phyloP scores from a whole-genome alignment of 2,888 invertebrate species.

The Eupithecia subfuscata region DNA sequence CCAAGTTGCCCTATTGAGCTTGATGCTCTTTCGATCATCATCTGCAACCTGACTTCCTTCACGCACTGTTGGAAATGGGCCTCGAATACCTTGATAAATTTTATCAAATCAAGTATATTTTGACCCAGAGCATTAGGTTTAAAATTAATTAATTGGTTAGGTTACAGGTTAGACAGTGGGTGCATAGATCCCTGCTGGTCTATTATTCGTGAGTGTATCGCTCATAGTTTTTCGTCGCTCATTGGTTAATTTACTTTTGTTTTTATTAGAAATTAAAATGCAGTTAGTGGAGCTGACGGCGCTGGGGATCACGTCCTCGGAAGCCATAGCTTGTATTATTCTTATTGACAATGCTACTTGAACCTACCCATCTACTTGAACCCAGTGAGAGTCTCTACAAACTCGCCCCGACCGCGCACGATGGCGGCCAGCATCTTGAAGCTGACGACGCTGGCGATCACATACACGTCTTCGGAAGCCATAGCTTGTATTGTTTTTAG shows the following conservation, averaged over 20 bases:
- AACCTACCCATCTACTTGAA: conserved; percentile 94
- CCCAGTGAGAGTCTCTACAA: conserved; percentile 96
- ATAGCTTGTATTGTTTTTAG: too few species aligned
- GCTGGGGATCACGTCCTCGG: conserved; percentile 88
- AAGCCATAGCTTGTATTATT: conserved; percentile 45
- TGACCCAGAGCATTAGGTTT: neutral
- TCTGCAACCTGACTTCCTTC: neutral
- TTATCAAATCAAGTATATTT: too few species aligned
- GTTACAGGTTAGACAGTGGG: too few species aligned
- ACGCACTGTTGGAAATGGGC: too few species aligned
- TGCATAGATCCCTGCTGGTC: too few species aligned
- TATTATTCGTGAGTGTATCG: too few species aligned
- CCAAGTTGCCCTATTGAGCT: neutral
- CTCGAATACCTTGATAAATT: too few species aligned
- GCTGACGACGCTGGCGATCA: conserved; percentile 97
- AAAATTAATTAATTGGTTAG: too few species aligned
- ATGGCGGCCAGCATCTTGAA: conserved; percentile 96
- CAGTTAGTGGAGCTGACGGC: too few species aligned
- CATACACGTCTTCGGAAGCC: conserved; percentile 87
- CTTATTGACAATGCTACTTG: neutral
- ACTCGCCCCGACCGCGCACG: conserved; percentile 89
- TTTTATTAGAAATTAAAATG: too few species aligned
- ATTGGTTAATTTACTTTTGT: too few species aligned
- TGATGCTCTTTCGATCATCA: neutral
- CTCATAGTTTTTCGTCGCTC: too few species aligned